phyloP scores from a whole-genome alignment of 2,888 invertebrate species.

The Mylabris sibirica region DNA sequence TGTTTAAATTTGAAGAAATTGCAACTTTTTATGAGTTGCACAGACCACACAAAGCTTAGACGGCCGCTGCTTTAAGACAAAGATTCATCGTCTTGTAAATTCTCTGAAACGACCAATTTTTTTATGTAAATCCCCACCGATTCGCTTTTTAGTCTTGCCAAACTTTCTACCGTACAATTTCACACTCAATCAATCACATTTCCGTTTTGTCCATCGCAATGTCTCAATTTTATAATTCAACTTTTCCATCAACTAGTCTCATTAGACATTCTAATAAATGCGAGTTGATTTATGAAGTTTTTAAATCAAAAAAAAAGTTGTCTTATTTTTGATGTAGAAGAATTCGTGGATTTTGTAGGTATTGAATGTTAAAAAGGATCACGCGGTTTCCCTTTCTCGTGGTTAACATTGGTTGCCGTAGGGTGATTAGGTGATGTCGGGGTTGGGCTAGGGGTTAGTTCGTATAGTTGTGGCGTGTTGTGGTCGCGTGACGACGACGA shows the following conservation, averaged over 20 bases:
- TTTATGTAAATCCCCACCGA: not conserved
- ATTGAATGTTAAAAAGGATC: constrained; percentile 6
- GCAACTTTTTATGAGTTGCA: not conserved
- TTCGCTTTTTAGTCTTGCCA: not conserved
- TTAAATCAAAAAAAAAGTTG: not conserved
- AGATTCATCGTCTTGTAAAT: not conserved
- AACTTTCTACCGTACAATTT: not conserved
- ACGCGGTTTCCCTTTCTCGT: constrained; percentile 26
- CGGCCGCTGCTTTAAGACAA: constrained; percentile 11
- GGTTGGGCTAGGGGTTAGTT: constrained; percentile 27
- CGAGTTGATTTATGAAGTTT: not conserved
- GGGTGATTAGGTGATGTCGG: constrained; percentile 28
- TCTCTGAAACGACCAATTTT: not conserved
- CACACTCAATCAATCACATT: not conserved
- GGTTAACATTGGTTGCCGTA: constrained; percentile 34
- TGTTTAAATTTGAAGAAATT: not conserved
- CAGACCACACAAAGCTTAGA: constrained; percentile 17
- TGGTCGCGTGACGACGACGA: constrained; percentile 46
- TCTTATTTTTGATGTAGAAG: not conserved
- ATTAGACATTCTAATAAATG: not conserved
- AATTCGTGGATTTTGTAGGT: not conserved
- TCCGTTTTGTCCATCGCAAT: not conserved
- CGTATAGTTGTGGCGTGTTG: constrained; percentile 38
- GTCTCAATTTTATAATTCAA: not conserved
- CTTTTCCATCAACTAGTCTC: not conserved